These are phyloP conservation scores for Carcina quercana DNA, from an alignment of 2,888 invertebrate genomes.

Conservation along the genomic window DNA sequence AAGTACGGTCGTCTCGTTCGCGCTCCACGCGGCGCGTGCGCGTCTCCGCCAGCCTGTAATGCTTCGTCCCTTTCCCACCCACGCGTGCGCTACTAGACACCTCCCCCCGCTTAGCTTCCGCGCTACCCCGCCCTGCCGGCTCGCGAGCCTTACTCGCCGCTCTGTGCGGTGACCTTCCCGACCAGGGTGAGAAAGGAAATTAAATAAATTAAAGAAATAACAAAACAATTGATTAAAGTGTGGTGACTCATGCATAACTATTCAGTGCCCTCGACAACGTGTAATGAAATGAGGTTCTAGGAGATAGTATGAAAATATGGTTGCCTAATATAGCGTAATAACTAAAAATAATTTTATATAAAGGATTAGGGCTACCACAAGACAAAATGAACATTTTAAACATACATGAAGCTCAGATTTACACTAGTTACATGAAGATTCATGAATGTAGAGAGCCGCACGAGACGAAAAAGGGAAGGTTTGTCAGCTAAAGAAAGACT, in stretches of 20 bases:
- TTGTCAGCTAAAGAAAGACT: slow-evolving; percentile 14
- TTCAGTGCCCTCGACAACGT: slow-evolving; percentile 18
- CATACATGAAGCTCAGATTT: no score
- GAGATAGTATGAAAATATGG: slow-evolving; percentile 7
- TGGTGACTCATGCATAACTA: slow-evolving; percentile 28
- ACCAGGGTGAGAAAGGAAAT: slow-evolving; percentile 29
- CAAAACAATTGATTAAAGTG: slow-evolving; percentile 16
- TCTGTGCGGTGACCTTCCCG: slow-evolving; percentile 43
- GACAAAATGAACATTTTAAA: no score
- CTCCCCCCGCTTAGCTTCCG: slow-evolving; percentile 33
- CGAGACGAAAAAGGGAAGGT: slow-evolving; percentile 20
- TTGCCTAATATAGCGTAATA: no score
- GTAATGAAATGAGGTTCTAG: slow-evolving; percentile 11
- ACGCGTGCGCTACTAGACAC: slow-evolving; percentile 33
- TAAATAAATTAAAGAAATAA: slow-evolving; percentile 34
- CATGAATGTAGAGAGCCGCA: no score
- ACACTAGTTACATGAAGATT: no score
- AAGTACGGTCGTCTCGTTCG: slow-evolving; percentile 67
- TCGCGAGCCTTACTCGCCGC: slow-evolving; percentile 40
- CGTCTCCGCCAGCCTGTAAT: slow-evolving; percentile 63
- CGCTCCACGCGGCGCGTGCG: slow-evolving; percentile 65
- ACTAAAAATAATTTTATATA: no score
- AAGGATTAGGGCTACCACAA: no score
- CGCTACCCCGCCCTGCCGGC: slow-evolving; percentile 24
- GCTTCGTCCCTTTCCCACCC: slow-evolving; percentile 50